phyloP scores from a whole-genome alignment of 2,113 vertebrate genomes.

The Onychostoma macrolepis region DNA sequence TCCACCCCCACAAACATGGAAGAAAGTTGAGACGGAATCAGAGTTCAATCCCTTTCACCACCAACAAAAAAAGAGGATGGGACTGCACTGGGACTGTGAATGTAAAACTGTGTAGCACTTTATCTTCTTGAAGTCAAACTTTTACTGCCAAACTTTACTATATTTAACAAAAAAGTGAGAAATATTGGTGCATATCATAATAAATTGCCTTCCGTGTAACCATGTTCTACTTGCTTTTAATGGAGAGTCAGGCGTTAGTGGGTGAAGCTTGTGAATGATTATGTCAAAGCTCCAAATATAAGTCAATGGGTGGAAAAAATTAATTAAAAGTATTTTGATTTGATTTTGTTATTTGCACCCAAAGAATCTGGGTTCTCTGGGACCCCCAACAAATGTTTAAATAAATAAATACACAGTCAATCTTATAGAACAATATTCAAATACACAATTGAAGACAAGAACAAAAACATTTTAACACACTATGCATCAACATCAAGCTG shows the following conservation, averaged over 20 bases:
- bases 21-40: slow-evolving; percentile 30
- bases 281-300: neutral
- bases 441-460: neutral
- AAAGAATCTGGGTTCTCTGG: neutral
- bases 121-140: neutral
- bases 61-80: neutral
- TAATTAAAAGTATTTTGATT: neutral
- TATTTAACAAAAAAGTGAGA: neutral
- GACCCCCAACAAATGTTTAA: neutral
- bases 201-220: neutral
- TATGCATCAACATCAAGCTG: neutral
- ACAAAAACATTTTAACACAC: neutral
- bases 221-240: neutral
- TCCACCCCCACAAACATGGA: slow-evolving; percentile 43
- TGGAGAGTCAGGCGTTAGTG: neutral
- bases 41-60: slow-evolving; percentile 10
- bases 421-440: neutral
- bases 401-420: neutral
- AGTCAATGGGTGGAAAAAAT: too few species aligned
- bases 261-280: neutral
- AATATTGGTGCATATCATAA: neutral
- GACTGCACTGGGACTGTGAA: neutral
- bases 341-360: neutral
- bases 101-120: neutral
- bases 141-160: neutral